Evolutionary conservation across 2,113 vertebrate genomes (phyloP).

Genomic region (Odontesthes bonariensis): DNA sequence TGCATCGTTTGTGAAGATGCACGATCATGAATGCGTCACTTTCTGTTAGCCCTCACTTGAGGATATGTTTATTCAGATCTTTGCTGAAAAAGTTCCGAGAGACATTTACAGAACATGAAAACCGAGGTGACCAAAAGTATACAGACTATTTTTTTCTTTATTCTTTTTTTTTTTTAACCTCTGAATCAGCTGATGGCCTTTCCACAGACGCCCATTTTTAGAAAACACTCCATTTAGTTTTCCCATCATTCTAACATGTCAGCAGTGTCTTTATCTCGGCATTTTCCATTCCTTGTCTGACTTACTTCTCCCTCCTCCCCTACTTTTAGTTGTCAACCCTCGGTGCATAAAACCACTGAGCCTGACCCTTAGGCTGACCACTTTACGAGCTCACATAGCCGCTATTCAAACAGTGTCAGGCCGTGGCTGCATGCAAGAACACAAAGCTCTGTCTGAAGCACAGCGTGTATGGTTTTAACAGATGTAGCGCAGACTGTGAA

Average conservation of each 20-base stretch:
- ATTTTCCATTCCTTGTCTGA: neutral
- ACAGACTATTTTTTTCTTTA: neutral
- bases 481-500: neutral
- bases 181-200: slow-evolving; percentile 2
- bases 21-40: too few species aligned
- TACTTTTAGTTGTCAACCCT: neutral
- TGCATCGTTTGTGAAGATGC: neutral
- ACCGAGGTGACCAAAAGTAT: neutral
- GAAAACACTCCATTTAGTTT: slow-evolving; percentile 14
- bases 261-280: slow-evolving; percentile 1
- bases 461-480: neutral
- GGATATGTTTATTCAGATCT: neutral
- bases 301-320: neutral
- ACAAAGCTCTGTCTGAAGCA: neutral
- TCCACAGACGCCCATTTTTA: neutral
- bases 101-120: neutral
- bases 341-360: neutral
- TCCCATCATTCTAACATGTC: slow-evolving; percentile 9
- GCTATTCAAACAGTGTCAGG: slow-evolving; percentile 24
- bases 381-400: slow-evolving; percentile 19
- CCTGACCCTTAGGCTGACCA: slow-evolving; percentile 23
- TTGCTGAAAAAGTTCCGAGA: neutral
- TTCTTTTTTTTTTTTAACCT: neutral
- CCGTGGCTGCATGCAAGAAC: slow-evolving; percentile 4
- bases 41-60: neutral